Evolutionary conservation across 2,797 vertebrate genomes (phyloP), one percentile per base, ranked within the genome.

Genomic region (Labeo calbasu): DNA sequence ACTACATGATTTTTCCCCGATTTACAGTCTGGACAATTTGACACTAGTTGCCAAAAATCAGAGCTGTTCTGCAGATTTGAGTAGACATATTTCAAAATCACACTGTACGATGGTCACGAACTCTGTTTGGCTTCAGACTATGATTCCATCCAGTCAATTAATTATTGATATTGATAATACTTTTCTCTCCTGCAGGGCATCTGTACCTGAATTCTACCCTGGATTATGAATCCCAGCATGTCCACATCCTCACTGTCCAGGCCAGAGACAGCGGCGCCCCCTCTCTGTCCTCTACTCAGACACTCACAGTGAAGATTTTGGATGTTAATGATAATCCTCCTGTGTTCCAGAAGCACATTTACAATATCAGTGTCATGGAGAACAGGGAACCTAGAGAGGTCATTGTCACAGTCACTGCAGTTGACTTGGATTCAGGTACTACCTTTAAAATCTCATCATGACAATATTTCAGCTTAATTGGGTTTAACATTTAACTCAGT

Each of bases 291-390:
- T 93, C 96, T 72, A 96, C 92, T 0, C 97, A 99, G 92, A 95
- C 92, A 23, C 89, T 99, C 89, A 96, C 93, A 0, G 69, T 99
- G 59, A 59, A 90, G 84, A 94, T 99, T 84, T 90, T 94, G 53
- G 98, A 99, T 43, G 92, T 97, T 36, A 99, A 98, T 61, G 97
- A 99, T 69, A 95, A 95, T 84, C 73, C 87, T 0, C 98, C 97
- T 0, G 1, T 92, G 63, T 99, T 98, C 92, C 90, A 89, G 72
- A 93, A 94, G 86, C 86, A 83, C 11, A 0, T 94, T 73, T 99
- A 97, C 43, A 85, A 94, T 57, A 90, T 94, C 89, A 91, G 89
- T 0, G 93, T 98, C 88, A 87, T 12, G 76, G 98, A 99, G 94
- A 99, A 98, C 91, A 91, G 76, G 85, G 91, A 92, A 68, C 94